Percentiles rank a stretch among this genome's conserved stretches.
Conservation (phyloP, 1,140 invertebrate species). For the Drosophila punjabiensis region DNA sequence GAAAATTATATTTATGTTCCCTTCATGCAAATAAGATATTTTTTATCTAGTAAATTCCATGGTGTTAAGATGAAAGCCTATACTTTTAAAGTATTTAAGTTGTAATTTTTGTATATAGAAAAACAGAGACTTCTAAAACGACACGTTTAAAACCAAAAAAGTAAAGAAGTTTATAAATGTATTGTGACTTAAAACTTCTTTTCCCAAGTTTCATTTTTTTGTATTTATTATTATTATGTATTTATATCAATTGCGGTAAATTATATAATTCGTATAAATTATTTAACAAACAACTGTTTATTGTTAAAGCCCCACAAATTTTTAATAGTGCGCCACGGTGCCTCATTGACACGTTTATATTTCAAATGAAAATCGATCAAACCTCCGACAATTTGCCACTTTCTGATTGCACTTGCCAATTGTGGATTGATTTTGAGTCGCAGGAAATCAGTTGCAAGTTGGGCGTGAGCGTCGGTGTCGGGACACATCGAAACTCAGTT, state of each 20-base stretch:
- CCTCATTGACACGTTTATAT: constrained; percentile 11
- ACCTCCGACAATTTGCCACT: constrained; percentile 28
- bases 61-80: background rate
- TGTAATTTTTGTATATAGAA: background rate
- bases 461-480: background rate
- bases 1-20: background rate
- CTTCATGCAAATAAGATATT: background rate
- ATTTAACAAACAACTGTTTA: background rate
- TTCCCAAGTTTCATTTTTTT: too few species aligned
- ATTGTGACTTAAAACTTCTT: too few species aligned
- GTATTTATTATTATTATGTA: too few species aligned
- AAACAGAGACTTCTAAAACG: too few species aligned
- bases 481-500: constrained; percentile 17
- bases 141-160: too few species aligned
- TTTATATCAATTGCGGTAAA: too few species aligned
- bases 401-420: constrained; percentile 50
- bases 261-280: too few species aligned
- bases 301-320: background rate
- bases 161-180: too few species aligned
- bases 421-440: constrained; percentile 26
- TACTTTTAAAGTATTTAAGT: background rate
- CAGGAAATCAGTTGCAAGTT: constrained; percentile 27
- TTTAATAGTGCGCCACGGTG: background rate
- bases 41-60: background rate
- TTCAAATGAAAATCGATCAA: constrained; percentile 7